Conservation (phyloP, 2,113 vertebrate species). For the Falcunculus frontatus region DNA sequence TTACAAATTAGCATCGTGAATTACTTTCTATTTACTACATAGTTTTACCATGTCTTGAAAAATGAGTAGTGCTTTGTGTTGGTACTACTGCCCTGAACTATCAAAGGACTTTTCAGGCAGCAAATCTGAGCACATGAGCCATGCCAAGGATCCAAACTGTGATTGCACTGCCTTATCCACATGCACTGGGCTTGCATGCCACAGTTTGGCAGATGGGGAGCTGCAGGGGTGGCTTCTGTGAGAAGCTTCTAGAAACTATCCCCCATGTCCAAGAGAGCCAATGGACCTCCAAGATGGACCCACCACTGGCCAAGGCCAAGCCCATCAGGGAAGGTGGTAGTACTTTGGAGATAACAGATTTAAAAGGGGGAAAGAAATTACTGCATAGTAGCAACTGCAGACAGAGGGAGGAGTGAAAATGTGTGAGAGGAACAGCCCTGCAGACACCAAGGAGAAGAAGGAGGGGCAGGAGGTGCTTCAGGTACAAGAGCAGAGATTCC, state of each 20-base stretch:
- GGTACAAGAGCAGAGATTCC: not conserved
- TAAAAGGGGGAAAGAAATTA: not conserved
- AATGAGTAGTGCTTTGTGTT: not conserved
- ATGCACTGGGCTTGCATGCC: not conserved
- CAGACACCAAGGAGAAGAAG: not conserved
- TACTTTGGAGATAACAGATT: not conserved
- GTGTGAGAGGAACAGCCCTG: not conserved
- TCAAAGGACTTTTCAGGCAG: not conserved
- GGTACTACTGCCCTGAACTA: not conserved
- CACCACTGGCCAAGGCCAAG: rapidly evolving
- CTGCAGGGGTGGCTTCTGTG: not conserved
- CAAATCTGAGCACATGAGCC: not conserved
- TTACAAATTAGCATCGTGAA: not conserved
- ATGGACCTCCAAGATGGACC: not conserved
- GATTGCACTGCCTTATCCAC: rapidly evolving
- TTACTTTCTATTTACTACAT: not conserved
- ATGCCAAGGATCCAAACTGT: not conserved
- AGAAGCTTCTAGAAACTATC: not conserved
- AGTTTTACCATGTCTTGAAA: not conserved
- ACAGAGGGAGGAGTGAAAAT: not conserved
- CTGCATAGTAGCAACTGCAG: not conserved
- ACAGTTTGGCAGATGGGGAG: not conserved
- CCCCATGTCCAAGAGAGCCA: not conserved
- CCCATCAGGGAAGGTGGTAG: not conserved
- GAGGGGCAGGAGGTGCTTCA: not conserved